A percentile compares a stretch with the other conserved stretches of the same genome.
Conservation (phyloP, 1,140 invertebrate genomes). For the Nasonia vitripennis region DNA sequence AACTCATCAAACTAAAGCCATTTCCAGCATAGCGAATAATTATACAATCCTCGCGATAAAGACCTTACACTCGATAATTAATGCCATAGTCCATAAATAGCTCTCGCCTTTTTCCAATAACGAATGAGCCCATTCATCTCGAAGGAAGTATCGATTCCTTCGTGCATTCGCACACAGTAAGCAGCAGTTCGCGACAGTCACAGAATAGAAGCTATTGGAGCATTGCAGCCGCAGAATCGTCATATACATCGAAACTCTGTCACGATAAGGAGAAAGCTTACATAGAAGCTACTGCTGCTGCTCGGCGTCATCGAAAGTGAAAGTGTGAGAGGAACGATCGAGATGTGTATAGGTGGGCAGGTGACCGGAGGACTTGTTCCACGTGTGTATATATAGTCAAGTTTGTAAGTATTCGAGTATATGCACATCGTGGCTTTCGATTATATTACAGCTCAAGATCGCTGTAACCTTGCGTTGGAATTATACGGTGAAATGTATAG, state of each 20-base stretch:
- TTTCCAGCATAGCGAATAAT: too few species aligned
- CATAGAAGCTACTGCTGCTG: neutral
- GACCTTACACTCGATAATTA: neutral
- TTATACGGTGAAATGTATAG: too few species aligned
- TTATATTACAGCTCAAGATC: neutral
- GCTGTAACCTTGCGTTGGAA: too few species aligned
- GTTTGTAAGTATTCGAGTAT: neutral
- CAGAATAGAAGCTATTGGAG: too few species aligned
- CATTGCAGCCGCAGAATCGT: neutral
- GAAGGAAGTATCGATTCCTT: neutral
- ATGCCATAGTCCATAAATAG: neutral
- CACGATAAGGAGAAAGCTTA: neutral
- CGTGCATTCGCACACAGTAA: too few species aligned
- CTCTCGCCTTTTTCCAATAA: neutral
- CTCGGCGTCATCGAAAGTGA: constrained; percentile 6
- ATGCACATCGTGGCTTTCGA: neutral
- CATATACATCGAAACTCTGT: neutral
- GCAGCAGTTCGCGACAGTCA: too few species aligned
- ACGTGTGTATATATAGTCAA: neutral
- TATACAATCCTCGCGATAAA: too few species aligned
- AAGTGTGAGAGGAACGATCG: constrained; percentile 4
- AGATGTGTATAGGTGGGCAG: neutral
- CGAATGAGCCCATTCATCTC: neutral
- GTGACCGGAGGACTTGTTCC: neutral
- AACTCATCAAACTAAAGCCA: too few species aligned